A percentile compares a stretch with the other conserved stretches of the same genome.
Evolutionary conservation across 2,113 vertebrate genomes (phyloP).

Genomic region (Lophius piscatorius): DNA sequence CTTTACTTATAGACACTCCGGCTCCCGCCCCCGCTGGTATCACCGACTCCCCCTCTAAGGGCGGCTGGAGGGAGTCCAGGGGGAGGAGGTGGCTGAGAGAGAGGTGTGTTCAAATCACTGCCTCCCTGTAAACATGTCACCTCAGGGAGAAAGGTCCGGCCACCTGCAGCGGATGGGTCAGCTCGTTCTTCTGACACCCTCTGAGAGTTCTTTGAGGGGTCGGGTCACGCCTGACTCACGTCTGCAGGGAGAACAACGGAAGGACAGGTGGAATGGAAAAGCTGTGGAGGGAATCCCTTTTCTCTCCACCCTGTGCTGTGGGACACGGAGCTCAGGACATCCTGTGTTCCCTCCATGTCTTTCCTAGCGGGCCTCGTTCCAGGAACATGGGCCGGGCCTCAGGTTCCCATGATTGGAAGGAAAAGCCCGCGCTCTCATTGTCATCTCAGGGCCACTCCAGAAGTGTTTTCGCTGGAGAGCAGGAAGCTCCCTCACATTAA

Average conservation of each 20-base stretch:
- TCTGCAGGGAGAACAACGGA: neutral
- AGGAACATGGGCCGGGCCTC: slow-evolving; percentile 68
- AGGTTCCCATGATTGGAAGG: slow-evolving; percentile 66
- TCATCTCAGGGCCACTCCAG: slow-evolving; percentile 48
- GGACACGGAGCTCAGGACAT: slow-evolving; percentile 54
- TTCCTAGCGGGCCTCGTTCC: slow-evolving; percentile 70
- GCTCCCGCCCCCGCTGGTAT: slow-evolving; percentile 56
- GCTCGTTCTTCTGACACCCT: too few species aligned
- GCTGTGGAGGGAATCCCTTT: slow-evolving; percentile 63
- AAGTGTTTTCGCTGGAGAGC: slow-evolving; percentile 66
- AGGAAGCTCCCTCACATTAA: slow-evolving; percentile 56
- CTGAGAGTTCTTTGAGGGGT: too few species aligned
- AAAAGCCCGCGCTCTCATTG: slow-evolving; percentile 69
- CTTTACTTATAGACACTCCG: slow-evolving; percentile 73
- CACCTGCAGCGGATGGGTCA: too few species aligned
- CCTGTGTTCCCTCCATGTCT: slow-evolving; percentile 64
- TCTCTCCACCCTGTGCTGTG: neutral
- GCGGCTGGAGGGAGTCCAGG: slow-evolving; percentile 20
- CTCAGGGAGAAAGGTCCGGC: slow-evolving; percentile 1
- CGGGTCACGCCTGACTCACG: too few species aligned
- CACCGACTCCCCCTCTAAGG: slow-evolving; percentile 42
- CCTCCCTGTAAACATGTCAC: slow-evolving; percentile 2
- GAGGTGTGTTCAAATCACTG: neutral
- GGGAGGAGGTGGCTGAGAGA: slow-evolving; percentile 19
- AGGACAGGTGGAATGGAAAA: slow-evolving; percentile 51